Percentiles rank a stretch among this genome's conserved stretches.
These are phyloP conservation scores for Eustalomyia histrio DNA, from an alignment of 2,888 invertebrate species.

Conservation along the genomic window DNA sequence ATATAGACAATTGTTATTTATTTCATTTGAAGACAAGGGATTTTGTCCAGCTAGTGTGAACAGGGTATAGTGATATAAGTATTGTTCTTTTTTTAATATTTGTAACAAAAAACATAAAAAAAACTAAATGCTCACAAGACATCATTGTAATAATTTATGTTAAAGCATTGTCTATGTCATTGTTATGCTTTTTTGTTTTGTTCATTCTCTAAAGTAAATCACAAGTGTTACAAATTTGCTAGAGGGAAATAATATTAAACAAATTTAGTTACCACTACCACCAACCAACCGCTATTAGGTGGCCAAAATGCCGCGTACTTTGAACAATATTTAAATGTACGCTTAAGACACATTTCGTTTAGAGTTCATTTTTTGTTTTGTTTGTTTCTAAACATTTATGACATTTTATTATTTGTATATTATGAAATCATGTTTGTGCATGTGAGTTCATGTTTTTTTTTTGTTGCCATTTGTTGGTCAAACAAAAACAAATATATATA, in stretches of 20 bases:
- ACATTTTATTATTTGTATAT: conserved; percentile 50
- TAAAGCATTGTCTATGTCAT: conserved; percentile 32
- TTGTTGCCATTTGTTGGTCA: conserved; percentile 49
- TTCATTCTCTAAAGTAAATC: conserved; percentile 21
- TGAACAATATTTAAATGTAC: not conserved
- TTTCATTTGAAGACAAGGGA: too few relatives aligned
- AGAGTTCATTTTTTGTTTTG: conserved; percentile 30
- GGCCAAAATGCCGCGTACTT: conserved; percentile 5
- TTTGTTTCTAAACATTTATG: conserved; percentile 39
- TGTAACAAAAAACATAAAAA: not conserved
- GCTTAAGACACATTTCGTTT: conserved; percentile 43
- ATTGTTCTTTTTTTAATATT: not conserved
- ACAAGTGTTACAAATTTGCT: conserved; percentile 24
- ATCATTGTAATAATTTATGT: conserved; percentile 45
- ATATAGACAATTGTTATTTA: too few relatives aligned
- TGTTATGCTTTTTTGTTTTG: conserved; percentile 19
- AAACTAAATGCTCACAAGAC: conserved; percentile 29
- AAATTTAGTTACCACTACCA: conserved; percentile 22
- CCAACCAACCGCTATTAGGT: conserved; percentile 10
- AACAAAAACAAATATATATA: conserved; percentile 22
- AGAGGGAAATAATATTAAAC: not conserved
- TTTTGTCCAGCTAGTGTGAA: too few relatives aligned
- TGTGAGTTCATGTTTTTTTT: conserved; percentile 20
- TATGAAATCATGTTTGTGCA: conserved; percentile 47
- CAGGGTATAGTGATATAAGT: not conserved